phyloP scores from a whole-genome alignment of 2,888 invertebrate genomes.

The Stramonita haemastoma region DNA sequence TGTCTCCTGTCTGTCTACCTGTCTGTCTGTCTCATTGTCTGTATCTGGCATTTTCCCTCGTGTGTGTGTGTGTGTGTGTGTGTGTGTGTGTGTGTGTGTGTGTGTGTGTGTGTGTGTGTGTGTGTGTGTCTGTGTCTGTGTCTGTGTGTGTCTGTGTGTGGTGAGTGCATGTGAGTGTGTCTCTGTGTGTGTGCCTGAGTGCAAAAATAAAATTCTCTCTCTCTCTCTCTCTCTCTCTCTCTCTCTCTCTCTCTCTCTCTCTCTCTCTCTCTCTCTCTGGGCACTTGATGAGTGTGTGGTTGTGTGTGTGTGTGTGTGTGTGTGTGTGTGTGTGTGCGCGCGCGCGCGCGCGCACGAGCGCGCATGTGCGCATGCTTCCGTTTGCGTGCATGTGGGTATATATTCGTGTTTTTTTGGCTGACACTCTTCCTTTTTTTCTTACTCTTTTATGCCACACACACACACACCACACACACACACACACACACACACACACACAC shows the following conservation, averaged over 20 bases:
- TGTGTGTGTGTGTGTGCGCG: not conserved
- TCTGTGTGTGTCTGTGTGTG: not conserved
- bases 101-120: not conserved
- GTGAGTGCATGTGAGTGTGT: not conserved
- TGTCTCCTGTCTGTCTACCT: too few species aligned
- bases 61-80: too few species aligned
- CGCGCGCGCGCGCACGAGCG: not conserved
- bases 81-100: not conserved
- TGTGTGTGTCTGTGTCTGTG: not conserved
- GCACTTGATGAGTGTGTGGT: too few species aligned
- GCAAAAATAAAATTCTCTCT: too few species aligned
- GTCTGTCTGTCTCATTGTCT: not conserved
- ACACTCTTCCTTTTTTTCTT: not conserved
- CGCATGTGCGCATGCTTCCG: not conserved
- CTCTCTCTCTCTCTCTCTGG: not conserved
- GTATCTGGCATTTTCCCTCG: not conserved
- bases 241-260: constrained; percentile 37
- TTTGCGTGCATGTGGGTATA: not conserved
- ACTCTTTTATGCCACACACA: too few species aligned
- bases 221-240: not conserved
- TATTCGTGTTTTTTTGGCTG: not conserved
- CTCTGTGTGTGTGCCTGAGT: not conserved
- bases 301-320: not conserved
- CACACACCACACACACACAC: too few species aligned
- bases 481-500: too few species aligned